Evolutionary conservation across 2,797 vertebrate genomes (phyloP).

Genomic region (Siniperca undulata): DNA sequence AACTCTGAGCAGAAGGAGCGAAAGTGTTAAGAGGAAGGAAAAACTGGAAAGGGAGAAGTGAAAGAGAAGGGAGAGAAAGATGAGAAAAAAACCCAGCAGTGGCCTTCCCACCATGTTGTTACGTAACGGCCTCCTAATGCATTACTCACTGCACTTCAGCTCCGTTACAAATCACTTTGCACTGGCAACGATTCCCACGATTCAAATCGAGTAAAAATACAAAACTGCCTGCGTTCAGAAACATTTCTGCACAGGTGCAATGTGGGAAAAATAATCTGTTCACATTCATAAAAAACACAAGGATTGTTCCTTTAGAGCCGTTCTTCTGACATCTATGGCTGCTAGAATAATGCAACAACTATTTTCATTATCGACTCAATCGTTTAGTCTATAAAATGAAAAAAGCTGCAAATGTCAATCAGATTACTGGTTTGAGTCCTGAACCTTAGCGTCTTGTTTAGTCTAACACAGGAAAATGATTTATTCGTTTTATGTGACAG

Average conservation of each 20-base stretch:
- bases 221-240: not conserved
- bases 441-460: not conserved
- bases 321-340: not conserved
- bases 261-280: not conserved
- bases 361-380: not conserved
- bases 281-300: not conserved
- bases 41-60: not conserved
- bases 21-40: not conserved
- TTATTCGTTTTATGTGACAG: not conserved
- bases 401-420: too few relatives aligned
- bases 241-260: slow-evolving; percentile 9
- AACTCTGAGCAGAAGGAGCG: not conserved
- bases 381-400: not conserved
- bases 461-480: not conserved
- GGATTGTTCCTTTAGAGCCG: not conserved
- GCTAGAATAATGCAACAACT: too few relatives aligned
- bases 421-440: too few relatives aligned
- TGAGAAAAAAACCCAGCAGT: not conserved
- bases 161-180: slow-evolving; percentile 11
- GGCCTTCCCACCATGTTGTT: slow-evolving; percentile 51
- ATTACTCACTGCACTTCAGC: slow-evolving; percentile 51
- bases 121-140: slow-evolving; percentile 33
- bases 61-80: not conserved
- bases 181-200: slow-evolving; percentile 12
- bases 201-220: slow-evolving; percentile 1